A percentile compares a stretch with the other conserved stretches of the same genome.
Evolutionary conservation across 2,113 vertebrate species (phyloP).

Genomic region (Suncus etruscus): DNA sequence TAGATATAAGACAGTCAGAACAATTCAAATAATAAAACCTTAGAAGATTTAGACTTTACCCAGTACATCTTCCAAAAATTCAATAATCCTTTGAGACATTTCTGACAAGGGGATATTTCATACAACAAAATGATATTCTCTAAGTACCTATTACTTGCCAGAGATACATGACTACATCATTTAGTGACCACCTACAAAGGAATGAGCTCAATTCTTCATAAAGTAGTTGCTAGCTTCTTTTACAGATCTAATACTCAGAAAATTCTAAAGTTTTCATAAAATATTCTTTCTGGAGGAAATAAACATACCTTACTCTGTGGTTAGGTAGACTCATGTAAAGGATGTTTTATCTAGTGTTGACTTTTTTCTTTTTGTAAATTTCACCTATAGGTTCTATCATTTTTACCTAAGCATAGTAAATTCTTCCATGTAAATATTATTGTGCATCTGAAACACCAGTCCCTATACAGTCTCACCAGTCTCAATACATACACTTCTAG

Average conservation of each 20-base stretch:
- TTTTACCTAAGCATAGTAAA: neutral
- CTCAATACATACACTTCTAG: neutral
- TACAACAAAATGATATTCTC: slow-evolving; percentile 47
- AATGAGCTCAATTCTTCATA: neutral
- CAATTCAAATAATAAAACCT: slow-evolving; percentile 36
- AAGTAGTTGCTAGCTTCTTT: neutral
- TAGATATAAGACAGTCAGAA: slow-evolving; percentile 16
- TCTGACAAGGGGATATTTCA: slow-evolving; percentile 18
- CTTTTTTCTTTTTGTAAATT: neutral
- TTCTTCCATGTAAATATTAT: neutral
- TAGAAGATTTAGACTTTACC: slow-evolving; percentile 25
- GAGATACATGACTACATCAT: neutral
- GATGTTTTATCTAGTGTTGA: neutral
- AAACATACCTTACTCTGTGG: neutral
- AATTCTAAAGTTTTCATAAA: slow-evolving; percentile 11
- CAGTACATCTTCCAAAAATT: slow-evolving; percentile 46
- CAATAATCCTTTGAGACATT: slow-evolving; percentile 16
- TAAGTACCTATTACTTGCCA: neutral
- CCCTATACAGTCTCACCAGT: neutral
- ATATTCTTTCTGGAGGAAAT: neutral
- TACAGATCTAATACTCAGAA: slow-evolving; percentile 6
- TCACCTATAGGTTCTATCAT: neutral
- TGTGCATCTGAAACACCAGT: slow-evolving; percentile 10
- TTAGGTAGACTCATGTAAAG: neutral
- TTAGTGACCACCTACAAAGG: neutral